Conservation (phyloP, 2,113 vertebrate species). For the Nothoprocta perdicaria region DNA sequence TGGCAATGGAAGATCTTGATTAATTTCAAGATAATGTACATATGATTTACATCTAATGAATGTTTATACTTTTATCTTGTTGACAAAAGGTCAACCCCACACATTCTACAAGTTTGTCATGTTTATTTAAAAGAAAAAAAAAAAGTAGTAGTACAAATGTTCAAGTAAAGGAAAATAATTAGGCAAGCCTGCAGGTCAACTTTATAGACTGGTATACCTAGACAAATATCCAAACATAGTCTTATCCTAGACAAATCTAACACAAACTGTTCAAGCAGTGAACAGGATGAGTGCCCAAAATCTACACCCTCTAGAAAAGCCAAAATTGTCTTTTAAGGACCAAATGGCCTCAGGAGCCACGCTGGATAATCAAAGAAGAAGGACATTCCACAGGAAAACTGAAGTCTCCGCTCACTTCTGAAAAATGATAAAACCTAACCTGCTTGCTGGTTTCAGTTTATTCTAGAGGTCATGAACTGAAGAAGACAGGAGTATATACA, state of each 20-base stretch:
- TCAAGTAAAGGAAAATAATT: not conserved
- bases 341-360: too few relatives aligned
- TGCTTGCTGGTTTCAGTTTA: not conserved
- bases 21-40: not conserved
- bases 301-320: not conserved
- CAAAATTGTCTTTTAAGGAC: not conserved
- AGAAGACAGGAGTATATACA: not conserved
- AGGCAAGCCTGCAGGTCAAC: not conserved
- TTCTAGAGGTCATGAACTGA: rapidly evolving
- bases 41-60: not conserved
- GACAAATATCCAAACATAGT: not conserved
- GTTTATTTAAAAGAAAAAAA: not conserved
- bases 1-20: not conserved
- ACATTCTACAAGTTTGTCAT: not conserved
- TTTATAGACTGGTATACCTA: not conserved
- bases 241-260: not conserved
- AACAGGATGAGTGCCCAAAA: not conserved
- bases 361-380: too few relatives aligned
- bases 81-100: not conserved
- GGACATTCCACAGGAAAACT: not conserved
- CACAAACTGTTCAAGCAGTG: not conserved
- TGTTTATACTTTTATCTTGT: not conserved
- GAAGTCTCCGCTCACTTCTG: not conserved
- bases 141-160: not conserved
- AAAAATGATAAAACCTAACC: not conserved